A percentile compares a stretch with the other conserved stretches of the same genome.
These are phyloP conservation scores for Anguilla rostrata DNA, from an alignment of 2,113 vertebrate genomes.

Conservation along the genomic window DNA sequence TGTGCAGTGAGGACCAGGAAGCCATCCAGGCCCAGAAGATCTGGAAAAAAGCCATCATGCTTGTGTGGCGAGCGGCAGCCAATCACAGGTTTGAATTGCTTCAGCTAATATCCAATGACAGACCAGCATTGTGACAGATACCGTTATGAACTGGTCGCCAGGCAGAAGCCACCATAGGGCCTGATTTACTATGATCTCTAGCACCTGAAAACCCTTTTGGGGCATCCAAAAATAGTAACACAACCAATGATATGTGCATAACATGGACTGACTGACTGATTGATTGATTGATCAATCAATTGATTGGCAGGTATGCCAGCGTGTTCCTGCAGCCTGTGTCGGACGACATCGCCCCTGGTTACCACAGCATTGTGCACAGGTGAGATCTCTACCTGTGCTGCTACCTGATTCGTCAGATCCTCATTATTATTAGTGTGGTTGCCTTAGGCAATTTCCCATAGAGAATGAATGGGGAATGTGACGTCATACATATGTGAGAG, in stretches of 20 bases:
- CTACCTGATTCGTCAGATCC: too few relatives aligned
- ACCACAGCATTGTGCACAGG: slow-evolving; percentile 99
- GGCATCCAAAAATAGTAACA: too few relatives aligned
- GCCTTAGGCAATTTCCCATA: too few relatives aligned
- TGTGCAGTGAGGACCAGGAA: slow-evolving; percentile 97
- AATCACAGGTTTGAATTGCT: slow-evolving; percentile 85
- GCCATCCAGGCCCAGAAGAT: slow-evolving; percentile 98
- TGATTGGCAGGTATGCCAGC: slow-evolving; percentile 85
- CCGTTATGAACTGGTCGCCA: background rate
- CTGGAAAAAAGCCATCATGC: slow-evolving; percentile 99
- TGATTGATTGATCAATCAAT: background rate
- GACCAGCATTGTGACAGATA: background rate
- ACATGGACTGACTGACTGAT: background rate
- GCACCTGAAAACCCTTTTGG: too few relatives aligned
- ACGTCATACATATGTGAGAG: too few relatives aligned
- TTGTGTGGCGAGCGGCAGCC: slow-evolving; percentile 98
- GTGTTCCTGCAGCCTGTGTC: slow-evolving; percentile 98
- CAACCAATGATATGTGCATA: background rate
- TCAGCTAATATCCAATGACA: background rate
- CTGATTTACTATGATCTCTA: too few relatives aligned
- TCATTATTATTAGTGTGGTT: too few relatives aligned
- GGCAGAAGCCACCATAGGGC: background rate
- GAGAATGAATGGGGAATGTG: too few relatives aligned
- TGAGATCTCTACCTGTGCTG: slow-evolving; percentile 53
- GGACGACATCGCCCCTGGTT: slow-evolving; percentile 96